These are phyloP conservation scores for Amphilophus citrinellus DNA, from an alignment of 2,113 vertebrate species.

Conservation along the genomic window DNA sequence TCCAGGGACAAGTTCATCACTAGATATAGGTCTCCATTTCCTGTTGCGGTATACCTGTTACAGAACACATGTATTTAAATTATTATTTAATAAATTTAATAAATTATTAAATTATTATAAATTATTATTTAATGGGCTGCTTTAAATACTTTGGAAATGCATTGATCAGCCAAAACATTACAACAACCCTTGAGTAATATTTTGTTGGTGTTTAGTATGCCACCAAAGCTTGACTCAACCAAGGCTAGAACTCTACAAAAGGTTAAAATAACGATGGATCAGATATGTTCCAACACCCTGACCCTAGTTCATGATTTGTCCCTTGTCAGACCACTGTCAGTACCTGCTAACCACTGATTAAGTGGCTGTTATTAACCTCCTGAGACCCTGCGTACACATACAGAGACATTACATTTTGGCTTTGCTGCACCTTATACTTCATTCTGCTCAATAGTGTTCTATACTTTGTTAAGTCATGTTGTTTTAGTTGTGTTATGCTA, in stretches of 20 bases:
- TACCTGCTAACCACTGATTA: no score
- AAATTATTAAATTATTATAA: no score
- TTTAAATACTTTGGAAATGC: background rate
- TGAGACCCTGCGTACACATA: no score
- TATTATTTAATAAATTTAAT: no score
- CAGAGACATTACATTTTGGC: no score
- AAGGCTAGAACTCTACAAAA: background rate
- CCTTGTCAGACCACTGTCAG: background rate
- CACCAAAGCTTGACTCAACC: background rate
- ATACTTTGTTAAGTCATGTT: no score
- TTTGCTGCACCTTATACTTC: no score
- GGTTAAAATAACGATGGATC: background rate
- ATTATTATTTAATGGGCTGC: background rate
- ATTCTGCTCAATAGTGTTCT: no score
- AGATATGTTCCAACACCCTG: background rate
- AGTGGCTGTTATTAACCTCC: no score
- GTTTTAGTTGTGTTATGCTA: no score
- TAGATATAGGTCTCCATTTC: slow-evolving; percentile 95
- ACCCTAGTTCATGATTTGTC: background rate
- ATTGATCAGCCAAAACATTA: background rate
- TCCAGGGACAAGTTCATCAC: slow-evolving; percentile 92
- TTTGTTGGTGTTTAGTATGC: background rate
- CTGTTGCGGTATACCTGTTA: slow-evolving; percentile 93
- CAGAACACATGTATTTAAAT: background rate
- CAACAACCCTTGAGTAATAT: background rate